These are phyloP conservation scores for Gobio occitaniae DNA, from an alignment of 2,797 vertebrate species.

Conservation along the genomic window DNA sequence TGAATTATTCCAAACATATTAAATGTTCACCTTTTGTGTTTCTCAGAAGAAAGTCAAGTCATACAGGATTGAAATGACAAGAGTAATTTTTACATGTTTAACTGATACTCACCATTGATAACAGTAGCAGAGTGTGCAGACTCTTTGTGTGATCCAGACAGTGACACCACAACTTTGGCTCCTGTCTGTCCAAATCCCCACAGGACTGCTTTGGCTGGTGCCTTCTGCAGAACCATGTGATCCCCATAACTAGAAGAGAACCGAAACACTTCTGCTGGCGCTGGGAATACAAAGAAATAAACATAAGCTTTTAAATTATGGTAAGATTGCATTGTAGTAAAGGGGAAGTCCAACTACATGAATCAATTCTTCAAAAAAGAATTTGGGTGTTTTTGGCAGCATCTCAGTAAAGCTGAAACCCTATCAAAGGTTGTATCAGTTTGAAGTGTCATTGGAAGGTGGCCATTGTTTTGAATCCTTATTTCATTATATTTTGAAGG, in stretches of 20 bases:
- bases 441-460: neutral
- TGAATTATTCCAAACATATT: neutral
- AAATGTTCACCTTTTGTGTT: neutral
- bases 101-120: conserved; percentile 65
- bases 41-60: neutral
- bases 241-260: conserved; percentile 87
- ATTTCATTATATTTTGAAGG: neutral
- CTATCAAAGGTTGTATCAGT: neutral
- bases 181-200: conserved; percentile 83
- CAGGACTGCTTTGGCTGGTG: conserved; percentile 81
- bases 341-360: neutral
- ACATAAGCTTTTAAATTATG: neutral
- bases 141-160: conserved; percentile 57
- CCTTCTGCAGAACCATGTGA: conserved; percentile 91
- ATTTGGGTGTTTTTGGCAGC: neutral
- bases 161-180: conserved; percentile 70
- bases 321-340: neutral
- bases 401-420: neutral
- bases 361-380: neutral
- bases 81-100: neutral
- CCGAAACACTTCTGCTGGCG: conserved; percentile 62
- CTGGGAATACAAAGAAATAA: conserved; percentile 20
- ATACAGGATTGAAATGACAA: neutral
- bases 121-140: conserved; percentile 62
- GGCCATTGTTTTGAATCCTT: neutral